Evolutionary conservation across 2,888 invertebrate genomes (phyloP).

Genomic region (Sinohyriopsis cumingii): DNA sequence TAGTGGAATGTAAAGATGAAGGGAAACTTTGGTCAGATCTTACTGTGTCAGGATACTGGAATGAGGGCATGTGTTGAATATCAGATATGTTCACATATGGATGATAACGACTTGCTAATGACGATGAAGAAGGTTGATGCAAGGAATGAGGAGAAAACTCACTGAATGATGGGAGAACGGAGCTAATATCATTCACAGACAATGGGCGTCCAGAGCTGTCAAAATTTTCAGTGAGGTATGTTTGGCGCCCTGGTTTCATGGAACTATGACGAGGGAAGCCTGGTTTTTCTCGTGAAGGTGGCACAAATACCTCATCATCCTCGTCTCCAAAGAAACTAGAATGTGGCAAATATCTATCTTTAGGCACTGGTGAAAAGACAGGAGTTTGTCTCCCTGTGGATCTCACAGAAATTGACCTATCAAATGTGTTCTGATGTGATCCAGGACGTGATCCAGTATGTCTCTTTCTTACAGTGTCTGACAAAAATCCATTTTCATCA

Average conservation of each 20-base stretch:
- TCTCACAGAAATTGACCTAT: background rate
- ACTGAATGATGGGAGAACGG: constrained; percentile 55
- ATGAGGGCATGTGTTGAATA: background rate
- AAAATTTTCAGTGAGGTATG: constrained; percentile 51
- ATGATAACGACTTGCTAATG: no score
- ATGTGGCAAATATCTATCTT: constrained; percentile 27
- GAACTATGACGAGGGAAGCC: constrained; percentile 63
- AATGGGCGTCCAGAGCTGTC: constrained; percentile 38
- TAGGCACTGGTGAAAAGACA: constrained; percentile 8
- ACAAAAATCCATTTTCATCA: constrained; percentile 27
- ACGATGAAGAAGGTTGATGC: no score
- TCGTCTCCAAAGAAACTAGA: constrained; percentile 29
- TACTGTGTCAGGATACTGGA: background rate
- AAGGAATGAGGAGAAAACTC: constrained; percentile 11
- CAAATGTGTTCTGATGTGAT: background rate
- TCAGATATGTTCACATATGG: no score
- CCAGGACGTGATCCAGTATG: background rate
- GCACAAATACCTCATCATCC: constrained; percentile 54
- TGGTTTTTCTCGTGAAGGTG: constrained; percentile 36
- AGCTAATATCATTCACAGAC: constrained; percentile 56
- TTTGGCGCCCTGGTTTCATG: constrained; percentile 58
- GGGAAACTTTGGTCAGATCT: background rate
- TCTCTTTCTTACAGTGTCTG: background rate
- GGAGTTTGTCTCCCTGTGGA: background rate
- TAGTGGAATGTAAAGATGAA: constrained; percentile 1